These are phyloP conservation scores for Hypocryptadius cinnamomeus DNA, from an alignment of 2,113 vertebrate species.

Conservation along the genomic window DNA sequence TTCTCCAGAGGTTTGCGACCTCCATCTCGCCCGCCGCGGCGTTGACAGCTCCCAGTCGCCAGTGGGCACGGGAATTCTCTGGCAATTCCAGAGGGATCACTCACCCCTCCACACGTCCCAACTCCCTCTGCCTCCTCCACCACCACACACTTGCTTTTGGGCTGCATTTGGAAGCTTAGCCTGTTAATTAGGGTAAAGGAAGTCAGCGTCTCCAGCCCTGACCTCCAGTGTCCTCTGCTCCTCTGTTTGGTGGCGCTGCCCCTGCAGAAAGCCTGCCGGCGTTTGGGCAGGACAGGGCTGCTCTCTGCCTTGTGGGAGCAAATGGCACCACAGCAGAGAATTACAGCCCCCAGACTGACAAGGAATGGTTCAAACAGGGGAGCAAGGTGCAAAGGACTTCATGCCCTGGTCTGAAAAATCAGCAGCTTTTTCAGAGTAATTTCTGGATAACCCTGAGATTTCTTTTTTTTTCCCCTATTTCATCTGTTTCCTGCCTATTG, in stretches of 20 bases:
- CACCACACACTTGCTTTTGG: neutral
- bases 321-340: fast-evolving
- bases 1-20: neutral
- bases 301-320: neutral
- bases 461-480: neutral
- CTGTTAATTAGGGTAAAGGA: neutral
- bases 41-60: neutral
- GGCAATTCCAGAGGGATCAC: neutral
- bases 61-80: neutral
- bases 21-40: fast-evolving
- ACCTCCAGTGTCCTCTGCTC: neutral
- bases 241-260: neutral
- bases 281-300: neutral
- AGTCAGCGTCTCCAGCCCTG: neutral
- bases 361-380: neutral
- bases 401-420: neutral
- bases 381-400: neutral
- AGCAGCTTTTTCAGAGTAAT: neutral
- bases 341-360: no score
- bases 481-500: neutral
- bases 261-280: neutral
- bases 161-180: neutral
- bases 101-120: neutral
- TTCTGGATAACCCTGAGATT: neutral
- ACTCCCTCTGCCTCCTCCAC: neutral